phyloP scores from a whole-genome alignment of 2,797 vertebrate genomes.

The Borostomias antarcticus region DNA sequence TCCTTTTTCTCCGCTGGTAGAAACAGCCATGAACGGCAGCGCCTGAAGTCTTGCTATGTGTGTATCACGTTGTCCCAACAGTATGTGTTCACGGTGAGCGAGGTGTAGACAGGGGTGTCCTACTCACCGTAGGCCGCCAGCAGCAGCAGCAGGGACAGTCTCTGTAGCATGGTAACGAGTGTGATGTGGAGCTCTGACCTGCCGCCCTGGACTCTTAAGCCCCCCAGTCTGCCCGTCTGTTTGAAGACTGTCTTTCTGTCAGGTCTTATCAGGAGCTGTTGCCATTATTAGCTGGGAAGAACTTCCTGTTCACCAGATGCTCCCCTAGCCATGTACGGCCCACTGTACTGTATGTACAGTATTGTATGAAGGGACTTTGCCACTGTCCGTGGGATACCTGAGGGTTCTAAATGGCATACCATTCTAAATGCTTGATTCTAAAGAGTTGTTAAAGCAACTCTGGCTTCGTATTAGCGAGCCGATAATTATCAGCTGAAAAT shows the following conservation, averaged over 20 bases:
- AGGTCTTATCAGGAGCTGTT: slow-evolving; percentile 49
- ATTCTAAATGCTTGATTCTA: too few relatives aligned
- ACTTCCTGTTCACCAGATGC: slow-evolving; percentile 57
- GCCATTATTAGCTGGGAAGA: slow-evolving; percentile 61
- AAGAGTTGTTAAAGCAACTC: too few relatives aligned
- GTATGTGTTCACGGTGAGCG: background rate
- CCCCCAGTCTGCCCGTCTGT: background rate
- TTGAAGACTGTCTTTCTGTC: background rate
- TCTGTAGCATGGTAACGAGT: slow-evolving; percentile 46
- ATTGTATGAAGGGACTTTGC: too few relatives aligned
- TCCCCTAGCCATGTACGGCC: background rate
- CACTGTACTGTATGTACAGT: too few relatives aligned
- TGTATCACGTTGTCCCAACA: background rate
- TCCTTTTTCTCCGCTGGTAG: background rate
- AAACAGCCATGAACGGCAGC: background rate
- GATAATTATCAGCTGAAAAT: too few relatives aligned
- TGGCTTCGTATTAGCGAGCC: too few relatives aligned
- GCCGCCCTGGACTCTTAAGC: slow-evolving; percentile 47
- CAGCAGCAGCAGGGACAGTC: slow-evolving; percentile 58
- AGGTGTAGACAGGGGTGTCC: background rate
- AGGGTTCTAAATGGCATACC: too few relatives aligned
- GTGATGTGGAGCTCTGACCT: background rate
- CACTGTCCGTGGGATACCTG: too few relatives aligned
- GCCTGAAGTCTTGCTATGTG: background rate
- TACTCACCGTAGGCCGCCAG: slow-evolving; percentile 58